Conservation (phyloP, 92 coral and sea anemone species). For the Zoanthus sansibaricus region DNA sequence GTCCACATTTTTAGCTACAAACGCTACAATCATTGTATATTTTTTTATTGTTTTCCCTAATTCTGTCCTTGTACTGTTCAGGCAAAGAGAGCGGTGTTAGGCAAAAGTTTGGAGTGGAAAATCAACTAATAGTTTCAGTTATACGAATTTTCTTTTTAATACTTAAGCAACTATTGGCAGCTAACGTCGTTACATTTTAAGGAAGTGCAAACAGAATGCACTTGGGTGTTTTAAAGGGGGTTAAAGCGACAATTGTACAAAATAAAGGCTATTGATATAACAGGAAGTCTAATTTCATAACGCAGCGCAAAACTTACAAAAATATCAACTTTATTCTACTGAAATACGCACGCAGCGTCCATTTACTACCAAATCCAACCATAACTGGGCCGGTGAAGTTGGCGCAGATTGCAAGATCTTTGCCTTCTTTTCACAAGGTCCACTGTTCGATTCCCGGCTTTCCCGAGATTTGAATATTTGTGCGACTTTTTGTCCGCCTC, state of each 20-base stretch:
- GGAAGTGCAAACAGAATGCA: not conserved
- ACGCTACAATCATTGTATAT: not conserved
- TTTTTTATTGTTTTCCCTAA: not conserved
- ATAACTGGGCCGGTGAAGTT: too few relatives aligned
- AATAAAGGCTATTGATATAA: not conserved
- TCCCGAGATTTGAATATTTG: too few relatives aligned
- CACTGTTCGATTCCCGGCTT: too few relatives aligned
- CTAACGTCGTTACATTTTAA: not conserved
- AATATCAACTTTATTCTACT: too few relatives aligned
- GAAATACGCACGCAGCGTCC: too few relatives aligned
- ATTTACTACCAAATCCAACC: too few relatives aligned
- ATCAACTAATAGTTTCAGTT: not conserved
- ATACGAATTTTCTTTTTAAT: not conserved
- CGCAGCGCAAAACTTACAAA: too few relatives aligned
- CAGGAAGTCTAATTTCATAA: too few relatives aligned
- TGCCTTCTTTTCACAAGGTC: too few relatives aligned
- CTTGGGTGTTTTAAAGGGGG: not conserved
- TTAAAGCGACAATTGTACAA: not conserved
- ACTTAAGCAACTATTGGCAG: not conserved
- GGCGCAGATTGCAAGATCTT: too few relatives aligned
- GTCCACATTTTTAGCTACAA: not conserved
- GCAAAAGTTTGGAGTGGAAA: not conserved
- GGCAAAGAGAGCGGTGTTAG: not conserved
- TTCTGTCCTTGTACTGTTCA: not conserved
- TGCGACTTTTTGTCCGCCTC: too few relatives aligned